phyloP scores from a whole-genome alignment of 2,888 invertebrate genomes.

The Opisthograptis luteolata region DNA sequence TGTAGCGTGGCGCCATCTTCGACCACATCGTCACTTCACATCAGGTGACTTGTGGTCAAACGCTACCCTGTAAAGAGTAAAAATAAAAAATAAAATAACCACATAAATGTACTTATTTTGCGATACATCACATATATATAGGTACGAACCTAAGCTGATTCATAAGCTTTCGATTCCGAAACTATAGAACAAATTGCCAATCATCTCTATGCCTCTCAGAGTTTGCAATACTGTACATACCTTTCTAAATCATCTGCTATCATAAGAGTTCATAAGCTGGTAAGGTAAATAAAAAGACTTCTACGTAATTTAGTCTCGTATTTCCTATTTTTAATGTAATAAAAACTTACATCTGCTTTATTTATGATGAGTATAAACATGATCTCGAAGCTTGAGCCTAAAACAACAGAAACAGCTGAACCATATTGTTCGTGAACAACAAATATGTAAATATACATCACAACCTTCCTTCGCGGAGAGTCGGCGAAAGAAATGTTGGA shows the following conservation, averaged over 20 bases:
- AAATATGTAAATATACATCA: constrained; percentile 30
- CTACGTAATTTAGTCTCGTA: neutral
- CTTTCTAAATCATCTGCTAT: constrained; percentile 2
- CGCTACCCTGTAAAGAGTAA: no score
- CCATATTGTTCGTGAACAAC: constrained; percentile 32
- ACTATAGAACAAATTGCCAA: constrained; percentile 18
- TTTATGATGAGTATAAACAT: constrained; percentile 10
- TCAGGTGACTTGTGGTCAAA: no score
- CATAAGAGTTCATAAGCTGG: neutral
- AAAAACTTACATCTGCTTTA: constrained; percentile 13
- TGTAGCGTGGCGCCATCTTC: no score
- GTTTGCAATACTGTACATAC: neutral
- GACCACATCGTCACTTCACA: no score
- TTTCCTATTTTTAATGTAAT: neutral
- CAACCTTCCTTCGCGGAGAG: constrained; percentile 24
- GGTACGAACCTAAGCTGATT: no score
- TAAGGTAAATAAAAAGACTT: neutral
- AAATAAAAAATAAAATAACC: no score
- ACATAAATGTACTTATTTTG: no score
- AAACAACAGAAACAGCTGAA: constrained; percentile 30
- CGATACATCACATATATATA: no score
- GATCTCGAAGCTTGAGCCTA: constrained; percentile 8
- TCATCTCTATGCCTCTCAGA: constrained; percentile 9
- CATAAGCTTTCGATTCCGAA: no score
- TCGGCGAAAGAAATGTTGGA: constrained; percentile 38